These are phyloP conservation scores for Antechinus flavipes DNA, from an alignment of 2,113 vertebrate genomes.

Conservation along the genomic window DNA sequence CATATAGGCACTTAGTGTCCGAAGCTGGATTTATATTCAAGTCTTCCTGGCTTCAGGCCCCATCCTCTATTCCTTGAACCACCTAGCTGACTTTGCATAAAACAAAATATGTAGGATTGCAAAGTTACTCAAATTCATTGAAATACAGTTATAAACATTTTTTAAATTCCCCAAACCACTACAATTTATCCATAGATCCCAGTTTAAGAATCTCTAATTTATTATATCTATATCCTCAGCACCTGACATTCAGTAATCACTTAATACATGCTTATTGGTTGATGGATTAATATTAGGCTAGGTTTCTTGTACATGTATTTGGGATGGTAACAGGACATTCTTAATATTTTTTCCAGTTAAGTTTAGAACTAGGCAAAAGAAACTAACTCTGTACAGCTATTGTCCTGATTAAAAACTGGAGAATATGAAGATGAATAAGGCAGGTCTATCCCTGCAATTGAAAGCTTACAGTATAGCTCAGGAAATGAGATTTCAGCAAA, in stretches of 20 bases:
- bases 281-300: background rate
- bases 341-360: background rate
- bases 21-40: background rate
- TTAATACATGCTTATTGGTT: background rate
- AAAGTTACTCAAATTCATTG: background rate
- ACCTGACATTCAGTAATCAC: background rate
- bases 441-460: too few species aligned
- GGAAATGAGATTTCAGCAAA: too few species aligned
- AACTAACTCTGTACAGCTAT: too few species aligned
- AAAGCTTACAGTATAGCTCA: too few species aligned
- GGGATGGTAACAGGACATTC: background rate
- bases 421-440: too few species aligned
- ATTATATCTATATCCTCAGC: background rate
- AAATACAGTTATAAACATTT: background rate
- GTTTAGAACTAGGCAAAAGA: background rate
- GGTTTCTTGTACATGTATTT: background rate
- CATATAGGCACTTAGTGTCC: background rate
- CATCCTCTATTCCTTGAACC: background rate
- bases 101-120: background rate
- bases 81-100: background rate
- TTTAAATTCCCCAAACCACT: background rate
- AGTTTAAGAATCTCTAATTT: background rate
- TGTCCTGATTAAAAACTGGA: too few species aligned
- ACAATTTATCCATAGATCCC: background rate
- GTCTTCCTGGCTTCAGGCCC: background rate